Percentiles rank a stretch among this genome's conserved stretches.
phyloP scores from a whole-genome alignment of 2,113 vertebrate species.

The Colius striatus region DNA sequence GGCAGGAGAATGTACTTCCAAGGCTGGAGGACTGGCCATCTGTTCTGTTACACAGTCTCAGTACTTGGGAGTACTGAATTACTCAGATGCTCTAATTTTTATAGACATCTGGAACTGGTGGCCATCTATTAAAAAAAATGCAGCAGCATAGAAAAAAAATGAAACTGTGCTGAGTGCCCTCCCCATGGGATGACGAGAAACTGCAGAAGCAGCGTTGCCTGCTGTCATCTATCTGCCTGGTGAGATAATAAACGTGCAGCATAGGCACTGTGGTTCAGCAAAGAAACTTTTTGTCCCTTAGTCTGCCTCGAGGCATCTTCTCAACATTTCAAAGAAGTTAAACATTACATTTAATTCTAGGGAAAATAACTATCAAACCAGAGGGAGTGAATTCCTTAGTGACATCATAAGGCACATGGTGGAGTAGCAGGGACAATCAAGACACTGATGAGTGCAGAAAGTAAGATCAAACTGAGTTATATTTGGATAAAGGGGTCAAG shows the following conservation, averaged over 20 bases:
- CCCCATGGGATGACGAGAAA: neutral
- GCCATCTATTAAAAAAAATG: neutral
- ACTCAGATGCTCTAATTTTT: neutral
- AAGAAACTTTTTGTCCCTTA: neutral
- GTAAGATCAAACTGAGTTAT: neutral
- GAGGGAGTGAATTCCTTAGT: neutral
- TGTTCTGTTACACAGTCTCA: neutral
- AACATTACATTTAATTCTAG: neutral
- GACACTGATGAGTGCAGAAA: neutral
- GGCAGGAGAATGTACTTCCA: neutral
- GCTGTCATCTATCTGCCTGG: neutral
- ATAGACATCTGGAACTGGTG: slow-evolving; percentile 18
- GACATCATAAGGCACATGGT: neutral
- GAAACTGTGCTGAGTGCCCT: neutral
- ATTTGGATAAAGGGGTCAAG: neutral
- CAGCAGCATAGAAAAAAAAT: neutral
- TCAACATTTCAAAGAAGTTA: neutral
- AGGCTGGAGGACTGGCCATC: slow-evolving; percentile 31
- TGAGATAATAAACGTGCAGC: neutral
- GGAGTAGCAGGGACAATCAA: neutral
- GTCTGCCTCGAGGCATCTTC: neutral
- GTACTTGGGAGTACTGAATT: neutral
- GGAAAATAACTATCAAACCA: neutral
- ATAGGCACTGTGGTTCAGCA: neutral
- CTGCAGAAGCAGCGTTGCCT: neutral